A percentile compares a stretch with the other conserved stretches of the same genome.
phyloP scores from a whole-genome alignment of 2,888 invertebrate genomes.

The Strigamia crassipes region DNA sequence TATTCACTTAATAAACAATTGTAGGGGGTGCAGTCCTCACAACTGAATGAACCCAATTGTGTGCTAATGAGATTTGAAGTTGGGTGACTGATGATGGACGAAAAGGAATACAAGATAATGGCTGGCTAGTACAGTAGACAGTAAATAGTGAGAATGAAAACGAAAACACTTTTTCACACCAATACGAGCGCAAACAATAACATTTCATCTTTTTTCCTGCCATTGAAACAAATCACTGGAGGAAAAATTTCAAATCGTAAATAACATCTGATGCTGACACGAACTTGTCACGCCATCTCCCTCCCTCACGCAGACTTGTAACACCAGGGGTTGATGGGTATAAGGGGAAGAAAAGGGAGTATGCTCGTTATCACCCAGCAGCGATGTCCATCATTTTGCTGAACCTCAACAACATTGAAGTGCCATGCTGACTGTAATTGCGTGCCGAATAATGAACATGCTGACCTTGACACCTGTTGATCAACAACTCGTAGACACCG shows the following conservation, averaged over 20 bases:
- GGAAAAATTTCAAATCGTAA: constrained; percentile 21
- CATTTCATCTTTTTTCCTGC: constrained; percentile 4
- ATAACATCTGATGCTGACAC: not conserved
- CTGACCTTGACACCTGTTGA: constrained; percentile 17
- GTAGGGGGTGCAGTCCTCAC: constrained; percentile 5
- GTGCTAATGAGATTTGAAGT: not conserved
- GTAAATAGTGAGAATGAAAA: not conserved
- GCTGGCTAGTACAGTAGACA: not conserved
- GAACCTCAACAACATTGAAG: constrained; percentile 6
- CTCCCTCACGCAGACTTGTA: constrained; percentile 5
- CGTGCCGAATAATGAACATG: constrained; percentile 16
- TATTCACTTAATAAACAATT: constrained; percentile 1
- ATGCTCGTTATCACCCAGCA: constrained; percentile 21
- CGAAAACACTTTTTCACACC: constrained; percentile 2
- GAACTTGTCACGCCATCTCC: constrained; percentile 15
- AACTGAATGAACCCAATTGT: not conserved
- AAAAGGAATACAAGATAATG: not conserved
- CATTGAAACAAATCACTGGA: constrained; percentile 16
- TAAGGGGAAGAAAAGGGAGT: constrained; percentile 19
- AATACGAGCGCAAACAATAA: not conserved
- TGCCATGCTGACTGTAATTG: constrained; percentile 16
- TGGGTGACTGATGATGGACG: not conserved
- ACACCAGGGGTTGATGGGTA: constrained; percentile 15
- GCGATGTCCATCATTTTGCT: constrained; percentile 16
- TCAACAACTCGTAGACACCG: not conserved